Percentiles rank a stretch among this genome's conserved stretches.
Evolutionary conservation across 2,797 vertebrate genomes (phyloP).

Genomic region (Mus minutoides): DNA sequence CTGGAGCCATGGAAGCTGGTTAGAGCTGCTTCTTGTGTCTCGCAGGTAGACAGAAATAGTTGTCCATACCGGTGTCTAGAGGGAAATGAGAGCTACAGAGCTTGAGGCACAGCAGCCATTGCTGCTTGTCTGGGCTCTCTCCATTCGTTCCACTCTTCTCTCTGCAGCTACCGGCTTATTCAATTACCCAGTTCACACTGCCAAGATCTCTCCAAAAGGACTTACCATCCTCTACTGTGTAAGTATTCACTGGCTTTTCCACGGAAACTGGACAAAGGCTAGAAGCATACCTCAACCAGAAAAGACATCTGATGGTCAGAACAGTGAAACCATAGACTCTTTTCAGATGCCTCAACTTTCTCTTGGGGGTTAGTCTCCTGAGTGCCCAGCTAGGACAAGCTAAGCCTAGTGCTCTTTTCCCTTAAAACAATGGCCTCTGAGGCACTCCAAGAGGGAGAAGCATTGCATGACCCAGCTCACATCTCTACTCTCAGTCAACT

Average conservation of each 20-base stretch:
- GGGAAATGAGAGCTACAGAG: neutral
- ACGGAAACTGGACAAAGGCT: neutral
- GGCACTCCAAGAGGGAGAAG: neutral
- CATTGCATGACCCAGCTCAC: neutral
- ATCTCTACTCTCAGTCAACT: neutral
- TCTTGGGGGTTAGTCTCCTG: neutral
- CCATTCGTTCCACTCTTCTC: neutral
- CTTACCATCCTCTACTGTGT: constrained; percentile 61
- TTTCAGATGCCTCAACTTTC: neutral
- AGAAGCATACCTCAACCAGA: neutral
- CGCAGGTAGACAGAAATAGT: neutral
- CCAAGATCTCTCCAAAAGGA: neutral
- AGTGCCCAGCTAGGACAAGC: too few relatives aligned
- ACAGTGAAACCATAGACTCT: neutral
- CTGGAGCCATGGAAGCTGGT: neutral
- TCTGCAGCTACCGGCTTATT: constrained; percentile 60
- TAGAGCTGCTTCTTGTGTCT: neutral
- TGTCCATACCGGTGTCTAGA: neutral
- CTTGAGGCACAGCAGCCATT: too few relatives aligned
- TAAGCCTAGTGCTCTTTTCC: neutral
- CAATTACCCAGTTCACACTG: neutral
- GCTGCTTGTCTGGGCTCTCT: fast-evolving
- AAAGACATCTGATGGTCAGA: neutral
- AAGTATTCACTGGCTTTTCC: constrained; percentile 33
- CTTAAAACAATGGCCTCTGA: neutral